A percentile compares a stretch with the other conserved stretches of the same genome.
Evolutionary conservation across 2,888 invertebrate genomes (phyloP).

Genomic region (Opisthograptis luteolata): DNA sequence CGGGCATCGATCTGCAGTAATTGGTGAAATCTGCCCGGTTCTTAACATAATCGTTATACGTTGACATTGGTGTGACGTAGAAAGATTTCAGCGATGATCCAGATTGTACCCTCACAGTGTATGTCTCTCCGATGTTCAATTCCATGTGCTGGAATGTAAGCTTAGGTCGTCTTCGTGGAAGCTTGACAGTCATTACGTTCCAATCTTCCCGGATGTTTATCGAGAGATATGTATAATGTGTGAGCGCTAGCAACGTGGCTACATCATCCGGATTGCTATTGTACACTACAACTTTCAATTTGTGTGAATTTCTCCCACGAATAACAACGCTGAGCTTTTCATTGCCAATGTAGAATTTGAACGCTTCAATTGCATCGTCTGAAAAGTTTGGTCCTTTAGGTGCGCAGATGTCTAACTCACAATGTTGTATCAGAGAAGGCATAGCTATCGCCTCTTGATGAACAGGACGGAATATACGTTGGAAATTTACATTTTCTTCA

Average conservation of each 20-base stretch:
- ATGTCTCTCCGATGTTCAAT: background rate
- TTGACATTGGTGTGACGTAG: background rate
- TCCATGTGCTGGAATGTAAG: slow-evolving; percentile 2
- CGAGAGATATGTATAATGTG: slow-evolving; percentile 7
- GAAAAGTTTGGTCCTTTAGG: slow-evolving; percentile 2
- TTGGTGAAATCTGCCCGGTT: slow-evolving; percentile 8
- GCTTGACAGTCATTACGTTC: background rate
- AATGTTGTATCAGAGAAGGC: background rate
- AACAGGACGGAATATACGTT: slow-evolving; percentile 5
- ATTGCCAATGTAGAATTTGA: slow-evolving; percentile 13
- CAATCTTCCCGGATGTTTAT: background rate
- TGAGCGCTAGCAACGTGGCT: slow-evolving; percentile 3
- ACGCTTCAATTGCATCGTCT: slow-evolving; percentile 6
- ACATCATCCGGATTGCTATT: slow-evolving; percentile 21
- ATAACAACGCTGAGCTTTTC: slow-evolving; percentile 12
- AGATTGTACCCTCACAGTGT: slow-evolving; percentile 7
- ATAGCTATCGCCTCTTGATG: background rate
- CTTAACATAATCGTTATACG: slow-evolving; percentile 6
- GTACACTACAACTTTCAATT: slow-evolving; percentile 4
- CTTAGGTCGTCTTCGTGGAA: background rate
- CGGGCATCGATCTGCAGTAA: slow-evolving; percentile 2
- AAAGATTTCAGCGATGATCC: slow-evolving; percentile 5
- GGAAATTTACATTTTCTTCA: background rate
- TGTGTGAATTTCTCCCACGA: background rate
- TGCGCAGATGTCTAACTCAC: slow-evolving; percentile 8